Base-by-base conservation (phyloP, 2,113 vertebrate genomes). In the Rhinolophus ferrumequinum region DNA sequence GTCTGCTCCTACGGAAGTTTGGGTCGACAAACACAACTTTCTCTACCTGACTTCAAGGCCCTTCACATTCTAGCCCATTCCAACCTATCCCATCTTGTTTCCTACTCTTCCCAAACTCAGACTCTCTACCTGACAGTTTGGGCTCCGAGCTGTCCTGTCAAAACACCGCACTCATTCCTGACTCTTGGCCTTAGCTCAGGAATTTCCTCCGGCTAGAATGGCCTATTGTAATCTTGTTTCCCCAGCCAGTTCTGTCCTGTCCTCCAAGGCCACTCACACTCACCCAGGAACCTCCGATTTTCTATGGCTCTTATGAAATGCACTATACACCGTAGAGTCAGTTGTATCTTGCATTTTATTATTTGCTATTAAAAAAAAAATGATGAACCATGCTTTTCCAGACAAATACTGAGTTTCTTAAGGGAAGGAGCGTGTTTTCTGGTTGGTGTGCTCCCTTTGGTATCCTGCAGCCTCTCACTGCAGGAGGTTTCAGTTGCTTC, bases 11-110 rank as follows among this genome's bases (percentile, higher is more conserved):
- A 0, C 76, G 70, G 54, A 76, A 88, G 44, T 52, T 0, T 60
- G 28, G 66, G 28, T 26, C 5, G 8, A 60, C 58, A 95, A 86
- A 80, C 11, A 47, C 50, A 60, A 10, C n/a, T 95, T 66, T 85
- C 66, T 86, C 50, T 56, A 66, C 89, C 73, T 92, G 89, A 79
- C 38, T 70, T 93, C 93, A 97, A 97, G 97, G 96, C 4, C 84
- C 33, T 94, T 82, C 52, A 4, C 35, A 62, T 50, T 79, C 73
- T 41, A 67, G 64, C 33, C n/a, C 62, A 70, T 97, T 97, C 95
- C 96, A 97, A 91, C 73, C 97, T 94, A 95, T 97, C 96, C 89
- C 38, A 13, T 66, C 95, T 92, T 56, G 80, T 98, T 98, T 98
- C 97, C 97, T 97, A 30, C 84, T 67, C 76, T 58, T 95, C 73